Base-by-base conservation (phyloP, 2,888 invertebrate species). In the Eurytoma adleriae region DNA sequence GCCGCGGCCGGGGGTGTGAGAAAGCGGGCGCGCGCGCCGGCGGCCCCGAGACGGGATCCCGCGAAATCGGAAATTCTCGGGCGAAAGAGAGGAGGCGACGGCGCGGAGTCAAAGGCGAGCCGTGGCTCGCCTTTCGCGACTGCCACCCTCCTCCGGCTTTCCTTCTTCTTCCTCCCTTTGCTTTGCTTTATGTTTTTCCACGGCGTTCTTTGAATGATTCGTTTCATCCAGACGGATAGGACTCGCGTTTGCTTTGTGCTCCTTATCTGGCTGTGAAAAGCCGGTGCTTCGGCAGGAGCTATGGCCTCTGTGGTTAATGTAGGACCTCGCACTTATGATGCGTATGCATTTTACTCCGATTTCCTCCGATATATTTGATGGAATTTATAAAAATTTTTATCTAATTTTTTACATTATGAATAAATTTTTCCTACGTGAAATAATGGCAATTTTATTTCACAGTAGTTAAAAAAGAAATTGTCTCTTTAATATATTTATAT, bases 241-340 rank as follows among this genome's bases (percentile, higher is more conserved):
- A 61, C 24, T 72, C 30, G 20, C 20, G 56, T 54, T 76, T 54
- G 48, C 54, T 73, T 75, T 54, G 50, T 30, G 30, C 50, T 18
- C 62, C 59, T 76, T 74, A 79, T 64, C 52, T 74, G 62, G 27
- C 50, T 64, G 57, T 64, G 64, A 79, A 79, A 79, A 64, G 78
- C 12, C 52, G 52, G 10, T 72, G 0, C 16, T 3, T 20, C 16
- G 7, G 27, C 14, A 1, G 54, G 13, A n/a, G 24, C 40, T 54
- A 56, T 69, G 52, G 72, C 27, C n/a, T 59, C 14, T 62, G 18
- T 48, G 27, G n/a, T 27, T 70, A 62, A 62, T 62, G 48, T 52
- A 40, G 24, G 27, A 69, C 64, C 48, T 40, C 4, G 27, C 40
- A 56, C 40, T 54, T 70, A 64, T 61, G 16, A 10, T 27, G 24